A percentile compares a stretch with the other conserved stretches of the same genome.
phyloP scores from a whole-genome alignment of 2,113 vertebrate species.

The Rana temporaria region DNA sequence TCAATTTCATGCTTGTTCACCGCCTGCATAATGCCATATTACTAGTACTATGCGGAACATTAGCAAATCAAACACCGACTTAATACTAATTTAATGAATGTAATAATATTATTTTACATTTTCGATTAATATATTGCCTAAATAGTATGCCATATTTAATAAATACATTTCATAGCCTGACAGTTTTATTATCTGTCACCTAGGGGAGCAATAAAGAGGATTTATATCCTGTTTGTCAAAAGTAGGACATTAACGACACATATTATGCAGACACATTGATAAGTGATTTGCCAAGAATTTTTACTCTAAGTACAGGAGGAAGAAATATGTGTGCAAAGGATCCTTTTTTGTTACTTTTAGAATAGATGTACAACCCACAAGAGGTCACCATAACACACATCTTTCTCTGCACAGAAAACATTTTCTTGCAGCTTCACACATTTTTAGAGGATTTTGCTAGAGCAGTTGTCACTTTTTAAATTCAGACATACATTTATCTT shows the following conservation, averaged over 20 bases:
- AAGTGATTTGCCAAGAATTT: slow-evolving; percentile 38
- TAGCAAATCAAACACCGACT: slow-evolving; percentile 24
- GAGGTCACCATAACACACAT: slow-evolving; percentile 37
- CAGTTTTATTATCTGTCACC: slow-evolving; percentile 47
- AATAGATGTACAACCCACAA: slow-evolving; percentile 21
- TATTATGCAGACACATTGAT: slow-evolving; percentile 35
- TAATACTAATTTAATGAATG: slow-evolving; percentile 37
- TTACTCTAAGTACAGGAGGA: background rate
- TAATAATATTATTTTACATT: slow-evolving; percentile 21
- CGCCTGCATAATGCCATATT: background rate
- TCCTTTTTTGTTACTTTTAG: background rate
- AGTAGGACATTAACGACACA: slow-evolving; percentile 37
- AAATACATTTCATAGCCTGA: slow-evolving; percentile 29
- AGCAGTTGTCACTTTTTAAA: too few species aligned
- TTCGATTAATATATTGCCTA: slow-evolving; percentile 24
- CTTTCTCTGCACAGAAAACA: background rate
- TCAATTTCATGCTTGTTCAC: slow-evolving; percentile 3
- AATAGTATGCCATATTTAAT: slow-evolving; percentile 44
- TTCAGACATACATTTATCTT: too few species aligned
- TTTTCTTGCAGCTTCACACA: background rate
- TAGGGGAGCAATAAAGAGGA: slow-evolving; percentile 25
- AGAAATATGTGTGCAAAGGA: slow-evolving; percentile 14
- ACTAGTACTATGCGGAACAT: slow-evolving; percentile 5
- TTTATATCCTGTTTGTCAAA: slow-evolving; percentile 44
- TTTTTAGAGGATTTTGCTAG: background rate